Evolutionary conservation across 2,888 invertebrate genomes (phyloP).

Genomic region (Tetanocera ferruginea): DNA sequence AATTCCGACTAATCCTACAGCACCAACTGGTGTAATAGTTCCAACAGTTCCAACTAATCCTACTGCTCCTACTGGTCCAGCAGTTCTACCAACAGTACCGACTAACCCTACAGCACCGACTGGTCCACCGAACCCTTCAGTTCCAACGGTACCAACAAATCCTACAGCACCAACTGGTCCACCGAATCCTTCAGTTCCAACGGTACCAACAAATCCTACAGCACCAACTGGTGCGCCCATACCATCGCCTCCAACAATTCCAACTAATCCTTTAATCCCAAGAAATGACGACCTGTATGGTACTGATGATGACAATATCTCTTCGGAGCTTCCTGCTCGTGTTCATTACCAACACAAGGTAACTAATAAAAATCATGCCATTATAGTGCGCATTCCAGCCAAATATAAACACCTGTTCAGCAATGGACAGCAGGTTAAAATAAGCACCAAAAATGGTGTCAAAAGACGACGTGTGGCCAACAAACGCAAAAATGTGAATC

Average conservation of each 20-base stretch:
- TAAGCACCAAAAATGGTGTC: slow-evolving; percentile 47
- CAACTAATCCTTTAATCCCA: slow-evolving; percentile 47
- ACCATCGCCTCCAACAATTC: slow-evolving; percentile 5
- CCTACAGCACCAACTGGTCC: slow-evolving; percentile 28
- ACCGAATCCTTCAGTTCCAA: slow-evolving; percentile 8
- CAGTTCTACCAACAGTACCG: slow-evolving; percentile 52
- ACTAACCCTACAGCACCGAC: slow-evolving; percentile 48
- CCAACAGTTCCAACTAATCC: too few relatives aligned
- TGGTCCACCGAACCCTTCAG: slow-evolving; percentile 12
- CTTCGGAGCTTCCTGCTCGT: slow-evolving; percentile 48
- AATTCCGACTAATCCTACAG: slow-evolving; percentile 20
- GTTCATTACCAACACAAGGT: slow-evolving; percentile 58
- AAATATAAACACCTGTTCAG: slow-evolving; percentile 63
- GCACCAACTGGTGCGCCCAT: slow-evolving; percentile 27
- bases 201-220: background rate
- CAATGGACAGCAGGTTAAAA: slow-evolving; percentile 62
- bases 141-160: background rate
- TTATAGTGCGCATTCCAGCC: slow-evolving; percentile 61
- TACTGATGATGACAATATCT: slow-evolving; percentile 54
- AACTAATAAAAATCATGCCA: slow-evolving; percentile 54
- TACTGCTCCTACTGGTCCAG: slow-evolving; percentile 45
- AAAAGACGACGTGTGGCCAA: slow-evolving; percentile 54
- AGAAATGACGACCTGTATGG: slow-evolving; percentile 53
- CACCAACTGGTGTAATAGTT: too few relatives aligned
- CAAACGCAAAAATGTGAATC: slow-evolving; percentile 53